A percentile compares a stretch with the other conserved stretches of the same genome.
These are phyloP conservation scores for Orthosia incerta DNA, from an alignment of 2,888 invertebrate genomes.

Conservation along the genomic window DNA sequence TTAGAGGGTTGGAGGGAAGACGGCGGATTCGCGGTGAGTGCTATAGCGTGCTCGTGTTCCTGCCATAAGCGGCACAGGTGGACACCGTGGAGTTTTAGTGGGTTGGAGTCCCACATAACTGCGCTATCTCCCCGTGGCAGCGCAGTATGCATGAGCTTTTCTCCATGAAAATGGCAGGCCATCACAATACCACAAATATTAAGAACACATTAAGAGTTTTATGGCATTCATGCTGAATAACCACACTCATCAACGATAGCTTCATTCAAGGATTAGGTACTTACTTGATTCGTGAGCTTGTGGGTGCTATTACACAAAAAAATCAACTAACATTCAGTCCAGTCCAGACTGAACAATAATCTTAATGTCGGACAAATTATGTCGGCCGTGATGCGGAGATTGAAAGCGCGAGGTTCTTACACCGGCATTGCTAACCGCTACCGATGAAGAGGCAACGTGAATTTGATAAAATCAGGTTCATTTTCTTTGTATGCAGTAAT, in stretches of 20 bases:
- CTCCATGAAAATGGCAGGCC: not conserved
- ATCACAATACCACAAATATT: not conserved
- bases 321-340: conserved; percentile 23
- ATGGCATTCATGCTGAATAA: not conserved
- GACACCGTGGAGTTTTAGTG: too few species aligned
- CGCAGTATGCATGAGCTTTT: too few species aligned
- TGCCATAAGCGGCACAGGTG: too few species aligned
- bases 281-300: not conserved
- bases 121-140: too few species aligned
- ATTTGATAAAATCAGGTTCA: not conserved
- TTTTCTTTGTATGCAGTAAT: not conserved
- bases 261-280: not conserved
- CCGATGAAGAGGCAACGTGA: not conserved
- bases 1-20: too few species aligned
- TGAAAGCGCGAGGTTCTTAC: conserved; percentile 15
- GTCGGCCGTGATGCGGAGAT: conserved; percentile 6
- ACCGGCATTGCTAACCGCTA: too few species aligned
- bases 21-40: too few species aligned
- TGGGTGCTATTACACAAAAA: conserved; percentile 11
- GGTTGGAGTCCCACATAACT: too few species aligned
- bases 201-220: not conserved
- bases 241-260: not conserved
- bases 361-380: conserved; percentile 24
- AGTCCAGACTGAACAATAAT: not conserved
- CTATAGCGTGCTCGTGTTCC: too few species aligned